Evolutionary conservation across 2,888 invertebrate species (phyloP).

Genomic region (Acanthosoma haemorrhoidale): DNA sequence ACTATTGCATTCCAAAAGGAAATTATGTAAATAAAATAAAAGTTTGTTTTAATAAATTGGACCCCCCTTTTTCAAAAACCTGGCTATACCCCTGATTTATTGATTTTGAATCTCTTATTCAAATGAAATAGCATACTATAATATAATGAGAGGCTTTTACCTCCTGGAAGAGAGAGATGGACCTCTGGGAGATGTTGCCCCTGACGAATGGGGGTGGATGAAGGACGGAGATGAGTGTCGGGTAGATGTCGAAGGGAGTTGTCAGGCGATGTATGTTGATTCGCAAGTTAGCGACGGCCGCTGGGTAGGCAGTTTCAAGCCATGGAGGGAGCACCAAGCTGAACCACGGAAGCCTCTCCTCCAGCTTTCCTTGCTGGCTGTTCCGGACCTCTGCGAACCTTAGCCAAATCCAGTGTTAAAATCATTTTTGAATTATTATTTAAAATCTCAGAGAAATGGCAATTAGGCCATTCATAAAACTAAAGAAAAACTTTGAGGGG

Average conservation of each 20-base stretch:
- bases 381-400: conserved; percentile 76
- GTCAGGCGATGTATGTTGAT: conserved; percentile 64
- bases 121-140: background rate
- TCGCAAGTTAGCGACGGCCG: conserved; percentile 56
- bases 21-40: too few relatives aligned
- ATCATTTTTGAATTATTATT: too few relatives aligned
- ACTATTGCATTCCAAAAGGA: too few relatives aligned
- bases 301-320: conserved; percentile 57
- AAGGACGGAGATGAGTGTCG: conserved; percentile 67
- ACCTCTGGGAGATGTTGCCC: conserved; percentile 55
- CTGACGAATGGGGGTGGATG: conserved; percentile 48
- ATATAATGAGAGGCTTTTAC: conserved; percentile 46
- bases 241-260: conserved; percentile 85
- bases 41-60: background rate
- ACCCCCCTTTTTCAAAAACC: too few relatives aligned
- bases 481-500: too few relatives aligned
- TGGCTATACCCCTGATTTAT: too few relatives aligned
- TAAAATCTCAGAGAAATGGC: too few relatives aligned
- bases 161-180: conserved; percentile 58
- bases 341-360: conserved; percentile 85
- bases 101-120: too few relatives aligned
- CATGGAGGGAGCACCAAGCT: conserved; percentile 68
- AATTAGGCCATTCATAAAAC: too few relatives aligned
- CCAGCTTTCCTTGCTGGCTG: conserved; percentile 85
- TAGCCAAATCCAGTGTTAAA: too few relatives aligned